Evolutionary conservation across 2,113 vertebrate species (phyloP), one percentile per base, ranked within the genome.

Genomic region (Passer montanus): DNA sequence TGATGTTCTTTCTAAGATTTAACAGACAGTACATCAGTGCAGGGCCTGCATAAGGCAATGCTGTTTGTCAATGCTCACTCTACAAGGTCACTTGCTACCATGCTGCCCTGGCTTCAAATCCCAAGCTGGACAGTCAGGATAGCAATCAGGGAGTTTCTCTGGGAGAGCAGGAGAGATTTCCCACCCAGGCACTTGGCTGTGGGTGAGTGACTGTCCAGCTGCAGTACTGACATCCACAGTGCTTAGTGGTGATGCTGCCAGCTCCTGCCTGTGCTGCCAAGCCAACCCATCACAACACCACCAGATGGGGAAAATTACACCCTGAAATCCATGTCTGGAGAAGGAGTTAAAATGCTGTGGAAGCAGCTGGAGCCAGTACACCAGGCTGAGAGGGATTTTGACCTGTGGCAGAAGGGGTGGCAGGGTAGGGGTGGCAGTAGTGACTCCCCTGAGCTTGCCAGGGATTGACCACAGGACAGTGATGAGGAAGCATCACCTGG

Each of bases 1-100:
- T 4, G 97, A 80, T 87, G 91, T 97, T 97, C 98, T 99, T 85
- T 99, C 99, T 99, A 93, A 66, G 10, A 63, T 83, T 53, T 20
- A 67, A 96, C 5, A 94, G 1, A 58, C 3, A 22, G 66, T 13
- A 4, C 6, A 15, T 73, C 52, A 94, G 56, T 49, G 70, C 49
- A 41, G 53, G 56, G 53, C 78, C 2, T 13, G 9, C 28, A 22
- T 31, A 31, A 41, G 67, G 23, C 79, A 63, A 53, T 1, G n/a
- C 37, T 47, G 28, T 10, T 62, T 7, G 5, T 15, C 23, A 50
- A 5, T 12, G 50, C 49, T 64, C 56, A 7, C 31, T 15, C 31
- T 22, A 4, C 14, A 13, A 35, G 17, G 62, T 13, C n/a, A 5
- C 33, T 18, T 1, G 0, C 56, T 58, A 1, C 10, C 0, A 3